Base-by-base conservation (phyloP, 2,888 invertebrate genomes). In the Coleophora flavipennella region DNA sequence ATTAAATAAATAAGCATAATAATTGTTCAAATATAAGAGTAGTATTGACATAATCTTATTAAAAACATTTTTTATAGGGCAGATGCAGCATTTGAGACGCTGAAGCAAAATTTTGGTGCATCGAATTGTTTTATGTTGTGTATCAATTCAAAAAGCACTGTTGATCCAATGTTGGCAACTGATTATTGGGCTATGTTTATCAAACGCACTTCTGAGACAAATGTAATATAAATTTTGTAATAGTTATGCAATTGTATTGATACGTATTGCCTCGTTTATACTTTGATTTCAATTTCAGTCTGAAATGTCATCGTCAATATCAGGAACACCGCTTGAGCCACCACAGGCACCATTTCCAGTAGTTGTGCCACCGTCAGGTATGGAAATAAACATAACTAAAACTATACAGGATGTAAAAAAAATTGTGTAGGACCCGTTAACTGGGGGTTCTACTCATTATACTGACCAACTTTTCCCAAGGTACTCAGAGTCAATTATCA, bases 141-240 rank as follows among this genome's bases (percentile, higher is more conserved):
- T 67, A 92, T 97, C 47, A 99, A 98, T 79, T 97, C 97, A 1
- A 87, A 91, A 54, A 88, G 86, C 36, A 86, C 87, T 12, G 78
- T 85, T 36, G 83, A 87, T 35, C 67, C 75, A 14, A 90, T 64
- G 73, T 91, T 62, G 31, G 42, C 63, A 13, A 90, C 92, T 8
- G 96, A 97, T 80, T 92, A 92, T 11, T 97, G 97, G 97, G 87
- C 89, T 51, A 90, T 91, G 49, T 94, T 90, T 73, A 87, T 96
- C 38, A 88, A 88, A 40, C 86, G 88, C 41, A 84, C 88, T 50
- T 71, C 81, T 31, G 88, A 88, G 51, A 45, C 68, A 31, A 76
- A 67, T 70, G 87, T 87, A 65, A 62, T 54, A 41, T 9, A 29
- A 29, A 27, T n/a, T n/a, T n/a, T n/a, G n/a, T 9, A 13, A 12